These are phyloP conservation scores for Halictus ligatus DNA, from an alignment of 2,888 invertebrate species.

Conservation along the genomic window DNA sequence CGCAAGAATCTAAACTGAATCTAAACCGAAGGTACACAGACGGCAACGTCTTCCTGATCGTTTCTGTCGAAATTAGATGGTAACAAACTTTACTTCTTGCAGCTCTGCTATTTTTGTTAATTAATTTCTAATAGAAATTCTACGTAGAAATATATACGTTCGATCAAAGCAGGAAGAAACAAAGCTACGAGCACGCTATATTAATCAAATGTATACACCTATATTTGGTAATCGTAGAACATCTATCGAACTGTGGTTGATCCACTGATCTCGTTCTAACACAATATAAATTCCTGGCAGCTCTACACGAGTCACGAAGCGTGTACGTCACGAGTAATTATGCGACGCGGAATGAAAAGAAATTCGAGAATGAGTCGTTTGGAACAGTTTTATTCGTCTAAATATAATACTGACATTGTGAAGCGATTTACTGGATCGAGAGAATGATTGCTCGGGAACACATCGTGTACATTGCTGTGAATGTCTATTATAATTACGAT, in stretches of 20 bases:
- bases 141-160: conserved; percentile 19
- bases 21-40: conserved; percentile 33
- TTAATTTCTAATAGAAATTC: conserved; percentile 35
- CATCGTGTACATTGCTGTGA: conserved; percentile 70
- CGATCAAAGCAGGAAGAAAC: conserved; percentile 37
- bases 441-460: conserved; percentile 60
- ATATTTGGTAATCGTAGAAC: conserved; percentile 40
- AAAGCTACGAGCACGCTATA: conserved; percentile 16
- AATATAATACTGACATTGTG: conserved; percentile 63
- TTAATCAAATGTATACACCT: conserved; percentile 40
- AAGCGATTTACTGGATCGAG: conserved; percentile 66
- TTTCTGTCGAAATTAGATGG: conserved; percentile 13
- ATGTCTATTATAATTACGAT: conserved; percentile 68
- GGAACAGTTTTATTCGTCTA: conserved; percentile 74
- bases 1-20: conserved; percentile 28
- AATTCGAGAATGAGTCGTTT: conserved; percentile 64
- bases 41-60: conserved; percentile 16
- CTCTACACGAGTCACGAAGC: conserved; percentile 21
- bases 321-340: conserved; percentile 19
- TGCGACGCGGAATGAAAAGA: conserved; percentile 43
- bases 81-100: conserved; percentile 23
- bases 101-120: conserved; percentile 29
- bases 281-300: conserved; percentile 10
- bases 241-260: conserved; percentile 13
- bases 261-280: conserved; percentile 19